A percentile compares a stretch with the other conserved stretches of the same genome.
phyloP scores from a whole-genome alignment of 2,888 invertebrate genomes.

The Monoplex corrugatus region DNA sequence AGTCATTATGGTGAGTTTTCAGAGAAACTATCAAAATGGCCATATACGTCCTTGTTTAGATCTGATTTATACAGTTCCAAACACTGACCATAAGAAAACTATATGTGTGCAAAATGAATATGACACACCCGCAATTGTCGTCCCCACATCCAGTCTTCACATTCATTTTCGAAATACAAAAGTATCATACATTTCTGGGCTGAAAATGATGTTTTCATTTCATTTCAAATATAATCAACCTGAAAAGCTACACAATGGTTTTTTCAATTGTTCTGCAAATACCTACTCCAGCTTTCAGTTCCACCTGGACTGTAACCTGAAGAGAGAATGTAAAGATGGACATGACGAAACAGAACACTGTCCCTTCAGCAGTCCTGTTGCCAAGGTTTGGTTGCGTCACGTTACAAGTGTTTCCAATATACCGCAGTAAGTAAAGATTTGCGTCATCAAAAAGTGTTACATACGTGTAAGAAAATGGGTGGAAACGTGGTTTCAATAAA shows the following conservation, averaged over 20 bases:
- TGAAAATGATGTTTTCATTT: not conserved
- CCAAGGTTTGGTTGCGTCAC: slow-evolving; percentile 4
- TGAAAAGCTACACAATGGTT: not conserved
- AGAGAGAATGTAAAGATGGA: slow-evolving; percentile 34
- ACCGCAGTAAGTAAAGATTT: no score
- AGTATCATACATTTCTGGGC: not conserved
- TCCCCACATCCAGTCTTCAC: not conserved
- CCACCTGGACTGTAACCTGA: slow-evolving; percentile 37
- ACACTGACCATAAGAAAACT: not conserved
- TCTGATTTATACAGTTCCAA: not conserved
- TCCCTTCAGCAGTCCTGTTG: slow-evolving; percentile 33
- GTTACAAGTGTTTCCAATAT: not conserved
- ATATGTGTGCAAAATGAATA: no score
- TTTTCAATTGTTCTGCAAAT: slow-evolving; percentile 24
- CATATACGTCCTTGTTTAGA: not conserved
- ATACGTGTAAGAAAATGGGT: not conserved
- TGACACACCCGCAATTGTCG: not conserved
- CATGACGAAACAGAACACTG: slow-evolving; percentile 35
- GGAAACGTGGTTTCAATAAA: not conserved
- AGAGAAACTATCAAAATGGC: not conserved
- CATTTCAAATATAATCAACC: not conserved
- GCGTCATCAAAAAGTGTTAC: no score
- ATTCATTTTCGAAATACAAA: not conserved
- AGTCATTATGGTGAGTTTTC: not conserved
- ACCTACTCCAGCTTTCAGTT: not conserved